Evolutionary conservation across 2,113 vertebrate genomes (phyloP).

Genomic region (Prunella fulvescens): DNA sequence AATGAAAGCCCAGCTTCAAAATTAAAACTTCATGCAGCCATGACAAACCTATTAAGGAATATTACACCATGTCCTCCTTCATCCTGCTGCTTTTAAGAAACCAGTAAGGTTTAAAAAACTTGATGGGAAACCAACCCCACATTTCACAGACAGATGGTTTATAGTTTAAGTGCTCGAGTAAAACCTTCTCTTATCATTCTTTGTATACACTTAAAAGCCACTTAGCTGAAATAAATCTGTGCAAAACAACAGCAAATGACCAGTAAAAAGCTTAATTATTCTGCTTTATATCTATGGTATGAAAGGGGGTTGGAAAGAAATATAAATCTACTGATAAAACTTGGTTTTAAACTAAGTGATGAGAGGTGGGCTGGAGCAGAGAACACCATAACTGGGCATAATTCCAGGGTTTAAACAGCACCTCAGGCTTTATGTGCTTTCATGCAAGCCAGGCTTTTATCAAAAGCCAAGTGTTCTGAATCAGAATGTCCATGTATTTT

Average conservation of each 20-base stretch:
- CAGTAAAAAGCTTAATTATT: constrained; percentile 41
- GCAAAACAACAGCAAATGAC: constrained; percentile 42
- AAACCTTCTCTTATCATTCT: constrained; percentile 1
- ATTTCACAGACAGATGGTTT: constrained; percentile 7
- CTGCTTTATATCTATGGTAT: background rate
- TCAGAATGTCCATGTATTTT: background rate
- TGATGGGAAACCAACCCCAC: background rate
- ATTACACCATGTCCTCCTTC: background rate
- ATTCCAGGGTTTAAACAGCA: background rate
- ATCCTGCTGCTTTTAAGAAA: constrained; percentile 15
- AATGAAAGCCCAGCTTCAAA: background rate
- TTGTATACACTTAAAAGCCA: constrained; percentile 5
- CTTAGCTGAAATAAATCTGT: constrained; percentile 33
- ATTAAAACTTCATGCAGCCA: background rate
- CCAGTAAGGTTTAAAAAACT: background rate
- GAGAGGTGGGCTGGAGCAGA: background rate
- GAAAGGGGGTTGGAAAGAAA: background rate
- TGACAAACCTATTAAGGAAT: background rate
- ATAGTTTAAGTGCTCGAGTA: background rate
- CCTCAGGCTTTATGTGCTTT: background rate
- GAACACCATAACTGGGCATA: background rate
- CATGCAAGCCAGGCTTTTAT: background rate
- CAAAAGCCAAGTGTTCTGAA: background rate
- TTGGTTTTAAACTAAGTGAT: background rate
- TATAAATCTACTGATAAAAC: background rate